A percentile compares a stretch with the other conserved stretches of the same genome.
phyloP scores from a whole-genome alignment of 1,140 invertebrate genomes.

The Yoshiicerus persimilis region DNA sequence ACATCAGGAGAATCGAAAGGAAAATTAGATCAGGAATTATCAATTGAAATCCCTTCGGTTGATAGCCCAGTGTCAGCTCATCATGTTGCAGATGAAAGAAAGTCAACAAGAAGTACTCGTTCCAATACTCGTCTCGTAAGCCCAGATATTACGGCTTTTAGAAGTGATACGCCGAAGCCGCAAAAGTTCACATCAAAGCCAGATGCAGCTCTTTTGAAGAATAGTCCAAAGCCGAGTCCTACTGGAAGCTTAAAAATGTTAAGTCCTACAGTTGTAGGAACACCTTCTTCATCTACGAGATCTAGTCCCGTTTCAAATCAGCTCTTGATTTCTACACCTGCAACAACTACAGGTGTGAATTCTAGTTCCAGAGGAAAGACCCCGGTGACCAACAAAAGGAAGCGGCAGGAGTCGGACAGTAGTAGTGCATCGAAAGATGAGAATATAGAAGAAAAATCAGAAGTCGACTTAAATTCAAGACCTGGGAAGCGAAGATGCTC shows the following conservation, averaged over 20 bases:
- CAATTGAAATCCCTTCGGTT: slow-evolving; percentile 70
- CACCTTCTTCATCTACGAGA: slow-evolving; percentile 27
- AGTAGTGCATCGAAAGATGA: slow-evolving; percentile 55
- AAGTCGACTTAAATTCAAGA: slow-evolving; percentile 56
- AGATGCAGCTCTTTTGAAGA: slow-evolving; percentile 25
- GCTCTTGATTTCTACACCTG: background rate
- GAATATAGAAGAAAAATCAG: slow-evolving; percentile 45
- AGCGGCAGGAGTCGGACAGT: slow-evolving; percentile 74
- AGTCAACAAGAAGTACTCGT: slow-evolving; percentile 42
- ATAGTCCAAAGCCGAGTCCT: slow-evolving; percentile 48
- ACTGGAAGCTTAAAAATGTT: slow-evolving; percentile 45
- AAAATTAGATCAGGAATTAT: slow-evolving; percentile 61
- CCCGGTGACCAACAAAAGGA: slow-evolving; percentile 60
- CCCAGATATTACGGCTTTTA: slow-evolving; percentile 46
- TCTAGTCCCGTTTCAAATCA: slow-evolving; percentile 36
- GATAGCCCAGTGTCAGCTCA: background rate
- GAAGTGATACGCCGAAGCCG: slow-evolving; percentile 46
- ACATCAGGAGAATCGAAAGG: background rate
- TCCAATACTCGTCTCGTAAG: slow-evolving; percentile 47
- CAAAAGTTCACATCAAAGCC: slow-evolving; percentile 36
- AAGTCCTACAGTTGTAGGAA: slow-evolving; percentile 31
- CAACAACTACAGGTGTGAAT: background rate
- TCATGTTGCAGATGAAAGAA: slow-evolving; percentile 21
- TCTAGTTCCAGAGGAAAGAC: background rate
- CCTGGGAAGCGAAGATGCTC: slow-evolving; percentile 66